These are phyloP conservation scores for Odobenus rosmarus DNA, from an alignment of 2,113 vertebrate genomes.

Conservation along the genomic window DNA sequence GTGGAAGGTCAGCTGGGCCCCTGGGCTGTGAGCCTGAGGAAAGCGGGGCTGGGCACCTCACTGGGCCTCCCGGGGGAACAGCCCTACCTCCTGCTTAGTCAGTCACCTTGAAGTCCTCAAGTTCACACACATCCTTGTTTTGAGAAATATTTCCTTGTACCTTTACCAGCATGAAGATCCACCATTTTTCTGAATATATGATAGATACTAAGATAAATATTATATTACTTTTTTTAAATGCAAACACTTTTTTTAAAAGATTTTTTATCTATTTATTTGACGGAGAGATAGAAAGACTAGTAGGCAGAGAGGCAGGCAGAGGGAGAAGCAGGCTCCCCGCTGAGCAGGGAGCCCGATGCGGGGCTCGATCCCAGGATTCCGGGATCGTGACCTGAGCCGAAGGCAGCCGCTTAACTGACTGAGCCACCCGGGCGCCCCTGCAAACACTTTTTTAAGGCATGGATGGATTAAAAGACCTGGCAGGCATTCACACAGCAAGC, in stretches of 20 bases:
- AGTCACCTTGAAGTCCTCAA: not conserved
- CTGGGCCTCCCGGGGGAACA: rapidly evolving
- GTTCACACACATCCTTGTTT: not conserved
- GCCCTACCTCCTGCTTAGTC: not conserved
- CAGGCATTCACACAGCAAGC: not conserved
- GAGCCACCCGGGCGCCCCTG: too few species aligned
- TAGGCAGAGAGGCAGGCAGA: too few species aligned
- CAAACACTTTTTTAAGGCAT: not conserved
- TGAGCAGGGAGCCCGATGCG: too few species aligned
- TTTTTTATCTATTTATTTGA: too few species aligned
- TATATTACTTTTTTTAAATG: not conserved
- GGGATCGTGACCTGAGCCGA: too few species aligned
- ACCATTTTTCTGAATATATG: not conserved
- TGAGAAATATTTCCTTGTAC: not conserved
- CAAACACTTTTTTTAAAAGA: not conserved
- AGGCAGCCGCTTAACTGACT: too few species aligned
- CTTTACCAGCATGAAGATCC: not conserved
- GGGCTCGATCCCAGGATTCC: too few species aligned
- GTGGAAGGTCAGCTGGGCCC: not conserved
- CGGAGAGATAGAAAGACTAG: too few species aligned
- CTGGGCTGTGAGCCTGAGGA: not conserved
- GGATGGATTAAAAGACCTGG: not conserved
- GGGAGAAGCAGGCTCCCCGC: too few species aligned
- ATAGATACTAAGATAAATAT: not conserved
- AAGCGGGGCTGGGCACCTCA: not conserved